Percentiles rank a stretch among this genome's conserved stretches.
Evolutionary conservation across 2,113 vertebrate species (phyloP).

Genomic region (Athene cunicularia): DNA sequence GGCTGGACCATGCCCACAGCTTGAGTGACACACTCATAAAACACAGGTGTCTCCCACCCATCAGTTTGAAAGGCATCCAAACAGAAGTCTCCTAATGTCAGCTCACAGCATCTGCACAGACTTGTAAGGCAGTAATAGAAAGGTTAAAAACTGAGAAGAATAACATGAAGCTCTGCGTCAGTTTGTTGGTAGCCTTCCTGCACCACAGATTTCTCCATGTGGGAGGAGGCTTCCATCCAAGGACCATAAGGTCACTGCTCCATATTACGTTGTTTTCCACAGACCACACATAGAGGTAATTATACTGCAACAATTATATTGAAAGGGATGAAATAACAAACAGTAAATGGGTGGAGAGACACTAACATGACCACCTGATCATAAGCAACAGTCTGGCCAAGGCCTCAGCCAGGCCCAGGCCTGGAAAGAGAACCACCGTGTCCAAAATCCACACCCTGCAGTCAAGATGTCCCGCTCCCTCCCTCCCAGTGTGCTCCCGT

Average conservation of each 20-base stretch:
- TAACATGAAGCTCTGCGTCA: background rate
- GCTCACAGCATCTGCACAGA: background rate
- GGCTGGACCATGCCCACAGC: background rate
- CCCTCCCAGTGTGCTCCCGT: background rate
- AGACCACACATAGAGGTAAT: slow-evolving; percentile 5
- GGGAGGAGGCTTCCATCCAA: slow-evolving; percentile 6
- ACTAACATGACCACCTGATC: background rate
- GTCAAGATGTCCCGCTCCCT: background rate
- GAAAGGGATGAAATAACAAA: background rate
- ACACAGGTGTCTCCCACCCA: background rate
- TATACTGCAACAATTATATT: background rate
- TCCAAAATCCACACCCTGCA: background rate
- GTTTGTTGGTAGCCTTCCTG: background rate
- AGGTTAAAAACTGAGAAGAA: background rate
- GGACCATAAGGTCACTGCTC: background rate
- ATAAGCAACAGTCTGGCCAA: background rate
- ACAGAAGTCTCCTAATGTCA: background rate
- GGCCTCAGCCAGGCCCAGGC: background rate
- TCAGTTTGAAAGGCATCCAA: background rate
- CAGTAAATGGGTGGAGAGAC: background rate
- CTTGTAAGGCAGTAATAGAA: background rate
- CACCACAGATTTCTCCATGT: background rate
- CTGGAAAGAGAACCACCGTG: background rate
- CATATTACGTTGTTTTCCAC: background rate
- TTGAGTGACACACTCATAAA: background rate